These are phyloP conservation scores for Sprattus sprattus DNA, from an alignment of 2,113 vertebrate species.

Conservation along the genomic window DNA sequence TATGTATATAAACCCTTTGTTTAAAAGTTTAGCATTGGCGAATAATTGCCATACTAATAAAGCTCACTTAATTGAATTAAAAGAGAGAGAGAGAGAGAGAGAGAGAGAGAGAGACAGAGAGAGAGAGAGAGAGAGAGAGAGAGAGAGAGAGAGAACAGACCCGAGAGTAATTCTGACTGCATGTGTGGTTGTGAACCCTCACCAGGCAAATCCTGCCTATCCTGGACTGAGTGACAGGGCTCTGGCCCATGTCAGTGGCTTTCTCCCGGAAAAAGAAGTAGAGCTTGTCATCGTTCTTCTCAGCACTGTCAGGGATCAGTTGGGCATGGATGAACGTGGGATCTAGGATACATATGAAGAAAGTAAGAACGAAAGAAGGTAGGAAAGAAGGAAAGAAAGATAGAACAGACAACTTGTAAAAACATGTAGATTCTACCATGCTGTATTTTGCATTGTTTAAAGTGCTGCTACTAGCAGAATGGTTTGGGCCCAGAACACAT, in stretches of 20 bases:
- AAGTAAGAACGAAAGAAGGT: constrained; percentile 7
- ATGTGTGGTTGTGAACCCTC: constrained; percentile 49
- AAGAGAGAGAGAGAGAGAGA: background rate
- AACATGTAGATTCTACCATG: too few species aligned
- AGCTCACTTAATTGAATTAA: background rate
- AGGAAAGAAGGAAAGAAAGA: background rate
- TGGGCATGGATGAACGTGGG: constrained; percentile 92
- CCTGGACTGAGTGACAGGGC: constrained; percentile 89
- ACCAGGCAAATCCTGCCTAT: constrained; percentile 98
- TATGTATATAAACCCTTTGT: background rate
- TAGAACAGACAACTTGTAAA: background rate
- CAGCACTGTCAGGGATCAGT: constrained; percentile 94
- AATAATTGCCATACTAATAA: background rate
- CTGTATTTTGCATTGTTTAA: too few species aligned
- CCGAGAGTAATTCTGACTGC: background rate
- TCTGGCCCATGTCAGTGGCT: constrained; percentile 86
- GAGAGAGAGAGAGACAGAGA: too few species aligned
- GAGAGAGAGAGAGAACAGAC: background rate
- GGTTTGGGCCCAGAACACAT: too few species aligned
- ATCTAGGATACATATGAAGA: constrained; percentile 69
- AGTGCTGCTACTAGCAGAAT: too few species aligned
- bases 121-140: background rate
- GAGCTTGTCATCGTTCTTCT: constrained; percentile 97
- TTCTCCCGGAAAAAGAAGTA: constrained; percentile 99
- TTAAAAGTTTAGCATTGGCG: background rate